phyloP scores from a whole-genome alignment of 2,113 vertebrate species.

The Albula glossodonta region DNA sequence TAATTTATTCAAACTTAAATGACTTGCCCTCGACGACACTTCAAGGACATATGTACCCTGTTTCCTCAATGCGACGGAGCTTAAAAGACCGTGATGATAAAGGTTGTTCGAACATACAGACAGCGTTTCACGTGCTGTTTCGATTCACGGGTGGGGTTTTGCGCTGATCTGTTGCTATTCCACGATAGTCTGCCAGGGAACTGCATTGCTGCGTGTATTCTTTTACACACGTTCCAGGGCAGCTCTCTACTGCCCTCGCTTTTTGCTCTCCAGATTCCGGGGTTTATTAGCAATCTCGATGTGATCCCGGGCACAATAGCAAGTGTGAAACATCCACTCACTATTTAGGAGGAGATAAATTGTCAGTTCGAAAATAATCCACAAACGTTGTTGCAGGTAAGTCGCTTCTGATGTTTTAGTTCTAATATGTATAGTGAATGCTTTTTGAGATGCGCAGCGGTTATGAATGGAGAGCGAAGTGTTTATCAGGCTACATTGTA shows the following conservation, averaged over 20 bases:
- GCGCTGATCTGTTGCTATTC: slow-evolving; percentile 22
- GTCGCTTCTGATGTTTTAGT: background rate
- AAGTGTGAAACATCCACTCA: background rate
- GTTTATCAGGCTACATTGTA: background rate
- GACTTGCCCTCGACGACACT: no score
- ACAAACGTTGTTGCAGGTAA: slow-evolving; percentile 12
- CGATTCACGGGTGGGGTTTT: slow-evolving; percentile 14
- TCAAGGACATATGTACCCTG: background rate
- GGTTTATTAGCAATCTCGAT: background rate
- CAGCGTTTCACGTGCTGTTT: background rate
- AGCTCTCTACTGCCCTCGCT: background rate
- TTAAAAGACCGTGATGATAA: background rate
- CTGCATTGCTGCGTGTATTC: slow-evolving; percentile 18
- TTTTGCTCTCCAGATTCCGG: slow-evolving; percentile 17
- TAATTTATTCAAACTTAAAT: background rate
- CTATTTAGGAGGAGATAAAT: background rate
- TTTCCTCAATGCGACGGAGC: background rate
- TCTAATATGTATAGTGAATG: background rate
- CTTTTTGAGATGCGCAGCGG: background rate
- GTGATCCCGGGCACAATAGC: slow-evolving; percentile 5
- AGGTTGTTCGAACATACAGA: background rate
- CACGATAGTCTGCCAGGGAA: slow-evolving; percentile 21
- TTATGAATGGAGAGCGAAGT: background rate
- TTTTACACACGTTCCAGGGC: slow-evolving; percentile 23
- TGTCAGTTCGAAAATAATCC: background rate